Evolutionary conservation across 2,113 vertebrate genomes (phyloP).

Genomic region (Vimba vimba): DNA sequence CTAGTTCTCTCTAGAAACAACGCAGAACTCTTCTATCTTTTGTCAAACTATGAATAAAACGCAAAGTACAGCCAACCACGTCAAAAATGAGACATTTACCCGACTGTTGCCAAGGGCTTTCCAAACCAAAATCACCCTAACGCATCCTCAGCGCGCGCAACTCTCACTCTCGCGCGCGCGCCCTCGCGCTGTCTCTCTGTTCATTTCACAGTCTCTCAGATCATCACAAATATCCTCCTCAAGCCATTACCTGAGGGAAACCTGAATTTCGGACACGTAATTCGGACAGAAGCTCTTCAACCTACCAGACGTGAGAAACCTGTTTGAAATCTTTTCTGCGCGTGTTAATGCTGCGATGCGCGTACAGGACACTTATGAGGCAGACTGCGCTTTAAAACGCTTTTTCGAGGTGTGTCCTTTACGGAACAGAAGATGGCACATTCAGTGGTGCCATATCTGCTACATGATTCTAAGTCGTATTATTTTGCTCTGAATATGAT

Average conservation of each 20-base stretch:
- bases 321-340: constrained; percentile 11
- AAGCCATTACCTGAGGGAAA: constrained; percentile 58
- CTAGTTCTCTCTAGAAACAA: not conserved
- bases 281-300: constrained; percentile 56
- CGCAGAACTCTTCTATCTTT: not conserved
- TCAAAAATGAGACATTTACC: constrained; percentile 8
- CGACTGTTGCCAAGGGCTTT: constrained; percentile 52
- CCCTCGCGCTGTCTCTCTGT: constrained; percentile 33
- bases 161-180: constrained; percentile 24
- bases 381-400: constrained; percentile 1
- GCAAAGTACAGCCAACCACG: not conserved
- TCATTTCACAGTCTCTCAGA: constrained; percentile 33
- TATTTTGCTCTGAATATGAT: not conserved
- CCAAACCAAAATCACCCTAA: constrained; percentile 29
- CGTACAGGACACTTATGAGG: not conserved
- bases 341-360: constrained; percentile 64
- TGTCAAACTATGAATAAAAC: not conserved
- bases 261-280: constrained; percentile 52
- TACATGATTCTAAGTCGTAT: not conserved
- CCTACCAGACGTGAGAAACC: constrained; percentile 59
- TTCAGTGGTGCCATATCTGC: not conserved
- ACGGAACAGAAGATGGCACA: constrained; percentile 2
- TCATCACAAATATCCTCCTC: constrained; percentile 53
- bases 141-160: constrained; percentile 57
- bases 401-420: constrained; percentile 69